Conservation (phyloP, 2,797 vertebrate genomes). For the Macropus fuliginosus region DNA sequence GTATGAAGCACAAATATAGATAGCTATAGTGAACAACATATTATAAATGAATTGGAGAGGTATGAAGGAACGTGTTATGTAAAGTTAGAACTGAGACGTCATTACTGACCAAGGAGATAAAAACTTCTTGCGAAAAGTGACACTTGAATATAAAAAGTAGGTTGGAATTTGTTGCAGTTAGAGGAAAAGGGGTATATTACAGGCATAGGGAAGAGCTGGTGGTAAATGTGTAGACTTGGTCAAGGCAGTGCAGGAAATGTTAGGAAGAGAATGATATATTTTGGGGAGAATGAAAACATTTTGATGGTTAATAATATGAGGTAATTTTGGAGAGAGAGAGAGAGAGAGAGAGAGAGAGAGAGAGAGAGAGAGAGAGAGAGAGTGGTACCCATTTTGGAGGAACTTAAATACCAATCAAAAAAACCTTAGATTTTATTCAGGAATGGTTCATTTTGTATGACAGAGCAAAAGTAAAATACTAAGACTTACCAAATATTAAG, state of each 20-base stretch:
- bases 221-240: not conserved
- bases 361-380: too few species aligned
- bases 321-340: not conserved
- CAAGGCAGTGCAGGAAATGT: not conserved
- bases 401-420: not conserved
- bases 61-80: not conserved
- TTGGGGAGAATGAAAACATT: not conserved
- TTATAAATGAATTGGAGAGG: not conserved
- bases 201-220: not conserved
- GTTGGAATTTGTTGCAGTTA: not conserved
- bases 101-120: not conserved
- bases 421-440: not conserved
- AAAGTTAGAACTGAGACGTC: not conserved
- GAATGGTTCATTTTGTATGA: not conserved
- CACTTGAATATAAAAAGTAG: not conserved
- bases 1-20: not conserved
- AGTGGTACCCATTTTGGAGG: too few species aligned
- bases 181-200: not conserved
- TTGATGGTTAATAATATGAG: not conserved
- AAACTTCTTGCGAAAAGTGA: not conserved
- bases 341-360: too few species aligned
- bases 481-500: conserved; percentile 88
- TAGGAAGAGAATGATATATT: not conserved
- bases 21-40: not conserved
- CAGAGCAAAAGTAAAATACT: not conserved